Evolutionary conservation across 2,113 vertebrate genomes (phyloP), one percentile per base, ranked within the genome.

Genomic region (Peromyscus polionotus): DNA sequence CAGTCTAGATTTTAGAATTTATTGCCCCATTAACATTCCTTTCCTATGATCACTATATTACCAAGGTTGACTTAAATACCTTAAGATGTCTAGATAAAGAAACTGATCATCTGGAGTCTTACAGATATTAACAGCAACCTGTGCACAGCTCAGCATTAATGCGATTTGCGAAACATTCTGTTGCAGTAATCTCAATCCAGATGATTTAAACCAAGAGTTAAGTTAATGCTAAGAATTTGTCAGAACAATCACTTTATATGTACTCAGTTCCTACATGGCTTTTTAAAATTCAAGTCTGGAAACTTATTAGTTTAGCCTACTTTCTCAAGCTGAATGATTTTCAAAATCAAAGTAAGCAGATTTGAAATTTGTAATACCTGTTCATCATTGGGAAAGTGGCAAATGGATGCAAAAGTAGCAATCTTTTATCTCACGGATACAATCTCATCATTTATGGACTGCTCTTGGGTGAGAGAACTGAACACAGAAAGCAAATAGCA

Each of bases 61-160:
- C 93, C 65, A 75, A 59, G 57, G 22, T 63, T 42, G 70, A 95
- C 67, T 95, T 90, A 91, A 96, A 93, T 77, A 88, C 57, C 51
- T 91, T 89, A 36, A 63, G 42, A 63, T 67, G 19, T 91, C 42
- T 36, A 57, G 67, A 72, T 45, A 39, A 39, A 81, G 20, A 93
- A 94, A 92, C 26, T 83, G 83, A 59, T 87, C 68, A 88, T 24
- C 12, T 36, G 36, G 57, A 70, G 12, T 61, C 54, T 63, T 57
- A 22, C 68, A 73, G 39, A 76, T 79, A 51, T 81, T 85, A 83
- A 77, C 8, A 81, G 54, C 31, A 88, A 48, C 45, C 2, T 73
- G 65, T 26, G 84, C 61, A 42, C 48, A 83, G 36, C 80, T 83
- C 6, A 86, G 70, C 42, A 26, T 63, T 68, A 90, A 88, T 65